phyloP scores from a whole-genome alignment of 2,888 invertebrate species.

The Argynnis bischoffii region DNA sequence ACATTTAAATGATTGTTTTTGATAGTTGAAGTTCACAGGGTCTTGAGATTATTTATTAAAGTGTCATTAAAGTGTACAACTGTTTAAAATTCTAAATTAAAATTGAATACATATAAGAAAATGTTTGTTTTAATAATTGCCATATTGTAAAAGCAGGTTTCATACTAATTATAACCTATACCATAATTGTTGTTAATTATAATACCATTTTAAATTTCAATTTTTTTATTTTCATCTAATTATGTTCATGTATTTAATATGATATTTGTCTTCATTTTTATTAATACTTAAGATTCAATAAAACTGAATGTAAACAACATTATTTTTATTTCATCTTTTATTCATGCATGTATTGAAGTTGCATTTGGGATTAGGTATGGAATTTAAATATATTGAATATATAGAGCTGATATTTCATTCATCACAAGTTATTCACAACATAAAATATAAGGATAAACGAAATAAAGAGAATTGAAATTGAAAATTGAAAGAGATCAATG shows the following conservation, averaged over 20 bases:
- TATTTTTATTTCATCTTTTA: conserved; percentile 19
- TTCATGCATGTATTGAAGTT: conserved; percentile 19
- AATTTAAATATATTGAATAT: no score
- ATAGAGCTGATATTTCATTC: no score
- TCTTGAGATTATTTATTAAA: conserved; percentile 4
- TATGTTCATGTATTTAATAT: conserved; percentile 4
- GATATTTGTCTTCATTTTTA: conserved; percentile 23
- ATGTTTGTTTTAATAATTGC: conserved; percentile 8
- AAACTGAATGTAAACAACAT: conserved; percentile 17
- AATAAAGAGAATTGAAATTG: no score
- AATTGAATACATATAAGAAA: not conserved
- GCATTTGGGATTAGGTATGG: no score
- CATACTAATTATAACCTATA: not conserved
- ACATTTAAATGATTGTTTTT: not conserved
- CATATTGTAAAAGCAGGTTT: not conserved
- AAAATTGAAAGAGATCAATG: no score
- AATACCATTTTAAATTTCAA: conserved; percentile 5
- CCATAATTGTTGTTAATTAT: conserved; percentile 2
- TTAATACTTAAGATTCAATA: conserved; percentile 29
- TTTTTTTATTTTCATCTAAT: conserved; percentile 10
- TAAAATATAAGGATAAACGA: no score
- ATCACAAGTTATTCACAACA: no score
- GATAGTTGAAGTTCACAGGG: not conserved
- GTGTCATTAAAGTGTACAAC: not conserved
- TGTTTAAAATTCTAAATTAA: not conserved